Percentiles rank a stretch among this genome's conserved stretches.
Conservation (phyloP, 2,797 vertebrate species). For the Nannoperca australis region DNA sequence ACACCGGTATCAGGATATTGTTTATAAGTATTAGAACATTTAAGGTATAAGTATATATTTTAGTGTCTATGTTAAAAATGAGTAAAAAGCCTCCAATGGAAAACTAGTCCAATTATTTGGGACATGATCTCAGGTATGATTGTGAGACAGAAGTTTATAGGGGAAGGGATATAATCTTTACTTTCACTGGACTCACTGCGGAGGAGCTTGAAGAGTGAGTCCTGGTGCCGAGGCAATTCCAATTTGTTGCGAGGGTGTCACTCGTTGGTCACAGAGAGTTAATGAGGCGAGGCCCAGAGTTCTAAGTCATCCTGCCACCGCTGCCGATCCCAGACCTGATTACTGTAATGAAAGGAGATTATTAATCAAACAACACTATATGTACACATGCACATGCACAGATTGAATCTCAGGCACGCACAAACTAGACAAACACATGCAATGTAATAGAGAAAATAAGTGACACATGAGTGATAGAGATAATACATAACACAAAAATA, state of each 20-base stretch:
- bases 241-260: conserved; percentile 85
- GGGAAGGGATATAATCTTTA: conserved; percentile 51
- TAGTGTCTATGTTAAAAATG: neutral
- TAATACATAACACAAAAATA: conserved; percentile 45
- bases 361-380: conserved; percentile 86
- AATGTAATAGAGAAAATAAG: conserved; percentile 43
- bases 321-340: conserved; percentile 87
- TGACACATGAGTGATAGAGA: conserved; percentile 39
- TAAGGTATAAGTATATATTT: neutral
- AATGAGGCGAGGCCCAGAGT: conserved; percentile 87
- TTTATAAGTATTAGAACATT: conserved; percentile 13
- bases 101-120: conserved; percentile 23
- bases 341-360: conserved; percentile 91
- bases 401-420: conserved; percentile 51
- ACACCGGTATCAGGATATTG: neutral
- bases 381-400: conserved; percentile 27
- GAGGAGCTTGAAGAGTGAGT: conserved; percentile 50
- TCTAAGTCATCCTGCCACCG: conserved; percentile 90
- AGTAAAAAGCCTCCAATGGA: neutral
- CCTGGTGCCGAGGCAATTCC: conserved; percentile 83
- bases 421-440: conserved; percentile 49
- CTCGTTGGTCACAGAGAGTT: conserved; percentile 84
- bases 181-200: conserved; percentile 36
- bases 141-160: conserved; percentile 29
- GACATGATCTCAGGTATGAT: conserved; percentile 38